Evolutionary conservation across 2,113 vertebrate genomes (phyloP), one percentile per base, ranked within the genome.

Genomic region (Bombycilla garrulus): DNA sequence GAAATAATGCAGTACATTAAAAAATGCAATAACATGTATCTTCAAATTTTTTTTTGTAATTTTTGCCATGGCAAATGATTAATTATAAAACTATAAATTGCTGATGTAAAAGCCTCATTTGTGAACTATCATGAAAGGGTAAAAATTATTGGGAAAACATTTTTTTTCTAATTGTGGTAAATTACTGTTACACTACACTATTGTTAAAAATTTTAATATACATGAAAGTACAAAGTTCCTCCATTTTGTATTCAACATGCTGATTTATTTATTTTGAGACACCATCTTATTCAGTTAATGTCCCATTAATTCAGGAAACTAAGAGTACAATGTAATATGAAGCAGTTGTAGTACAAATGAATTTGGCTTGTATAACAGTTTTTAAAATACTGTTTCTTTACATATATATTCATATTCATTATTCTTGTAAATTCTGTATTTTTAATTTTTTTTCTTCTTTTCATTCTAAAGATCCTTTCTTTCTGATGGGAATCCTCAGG

Each of bases 371-470:
- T 81, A 9, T 28, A 38, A 45, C 48, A 64, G 29, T 36, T 92
- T 91, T 35, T n/a, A 40, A 88, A 85, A n/a, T 42, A 17, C 7
- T 64, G 2, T 44, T 80, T 77, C 28, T 61, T 95, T 53, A 40
- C 6, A 26, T 29, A 53, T 13, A 4, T 48, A 60, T 62, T 42
- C 4, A 19, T 90, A 56, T 16, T 72, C 19, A 56, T 28, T 2
- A 56, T 62, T 69, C 10, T 53, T 51, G 6, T 56, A 40, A 69
- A 69, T 77, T 36, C 6, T 80, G 4, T 56, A 24, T 81, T 54
- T 82, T 90, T 57, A 80, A 5, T 61, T 26, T 83, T 93, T 90
- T 93, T 90, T 69, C 54, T 83, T 61, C 28, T 82, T 90, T 62
- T 73, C 8, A 23, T 28, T 91, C 24, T 84, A 77, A 62, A 56